Evolutionary conservation across 2,797 vertebrate genomes (phyloP).

Genomic region (Rhinophrynus dorsalis): DNA sequence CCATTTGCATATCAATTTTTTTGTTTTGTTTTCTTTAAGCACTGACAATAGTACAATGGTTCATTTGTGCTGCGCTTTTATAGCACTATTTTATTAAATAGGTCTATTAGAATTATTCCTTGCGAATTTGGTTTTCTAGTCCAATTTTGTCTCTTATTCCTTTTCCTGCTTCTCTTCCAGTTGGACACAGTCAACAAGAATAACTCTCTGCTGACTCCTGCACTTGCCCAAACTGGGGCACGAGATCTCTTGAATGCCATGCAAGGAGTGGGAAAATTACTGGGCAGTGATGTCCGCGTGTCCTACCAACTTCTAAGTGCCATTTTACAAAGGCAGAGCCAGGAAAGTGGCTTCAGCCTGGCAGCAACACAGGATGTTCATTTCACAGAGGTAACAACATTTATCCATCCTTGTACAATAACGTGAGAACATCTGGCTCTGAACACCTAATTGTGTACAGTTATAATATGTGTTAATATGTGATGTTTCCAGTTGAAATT

Average conservation of each 20-base stretch:
- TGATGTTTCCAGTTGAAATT: too few relatives aligned
- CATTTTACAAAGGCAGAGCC: slow-evolving; percentile 84
- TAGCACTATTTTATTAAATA: too few relatives aligned
- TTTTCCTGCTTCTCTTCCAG: slow-evolving; percentile 57
- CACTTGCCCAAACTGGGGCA: slow-evolving; percentile 73
- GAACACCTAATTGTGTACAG: too few relatives aligned
- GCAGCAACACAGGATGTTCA: slow-evolving; percentile 91
- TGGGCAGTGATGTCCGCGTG: slow-evolving; percentile 87
- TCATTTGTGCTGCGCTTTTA: too few relatives aligned
- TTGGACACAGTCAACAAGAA: slow-evolving; percentile 79
- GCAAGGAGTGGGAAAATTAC: slow-evolving; percentile 68
- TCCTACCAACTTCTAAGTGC: slow-evolving; percentile 80
- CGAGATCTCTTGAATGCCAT: slow-evolving; percentile 84
- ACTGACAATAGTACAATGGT: too few relatives aligned
- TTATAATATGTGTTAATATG: too few relatives aligned
- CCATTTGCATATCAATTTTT: too few relatives aligned
- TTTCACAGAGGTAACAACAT: slow-evolving; percentile 84
- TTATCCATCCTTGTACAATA: background rate
- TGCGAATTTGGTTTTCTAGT: too few relatives aligned
- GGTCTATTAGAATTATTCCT: too few relatives aligned
- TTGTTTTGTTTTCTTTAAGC: too few relatives aligned
- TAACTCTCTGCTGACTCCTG: slow-evolving; percentile 72
- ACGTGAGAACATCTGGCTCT: too few relatives aligned
- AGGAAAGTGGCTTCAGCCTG: slow-evolving; percentile 86
- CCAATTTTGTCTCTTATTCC: too few relatives aligned